Evolutionary conservation across 2,888 invertebrate species (phyloP).

Genomic region (Tipula unca): DNA sequence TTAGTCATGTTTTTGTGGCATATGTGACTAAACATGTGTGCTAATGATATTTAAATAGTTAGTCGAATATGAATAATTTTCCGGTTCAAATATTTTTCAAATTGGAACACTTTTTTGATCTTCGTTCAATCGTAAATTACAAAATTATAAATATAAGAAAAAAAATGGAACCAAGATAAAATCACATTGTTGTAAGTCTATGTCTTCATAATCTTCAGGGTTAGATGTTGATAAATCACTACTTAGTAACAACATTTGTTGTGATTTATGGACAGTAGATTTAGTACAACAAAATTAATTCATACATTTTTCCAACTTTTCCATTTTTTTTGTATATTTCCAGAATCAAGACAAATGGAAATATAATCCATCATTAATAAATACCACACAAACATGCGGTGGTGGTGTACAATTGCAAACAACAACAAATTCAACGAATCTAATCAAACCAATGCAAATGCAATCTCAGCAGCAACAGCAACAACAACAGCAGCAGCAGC

Average conservation of each 20-base stretch:
- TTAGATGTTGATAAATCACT: neutral
- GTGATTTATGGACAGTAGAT: neutral
- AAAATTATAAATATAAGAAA: neutral
- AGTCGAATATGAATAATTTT: neutral
- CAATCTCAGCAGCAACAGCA: constrained; percentile 41
- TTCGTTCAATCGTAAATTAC: too few species aligned
- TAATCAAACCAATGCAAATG: constrained; percentile 36
- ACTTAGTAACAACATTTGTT: neutral
- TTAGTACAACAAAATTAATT: neutral
- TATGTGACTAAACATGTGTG: neutral
- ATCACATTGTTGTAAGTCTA: neutral
- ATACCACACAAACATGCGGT: constrained; percentile 45
- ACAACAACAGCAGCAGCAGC: constrained; percentile 46
- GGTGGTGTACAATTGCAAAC: constrained; percentile 38
- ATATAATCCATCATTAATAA: constrained; percentile 54
- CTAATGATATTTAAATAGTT: neutral
- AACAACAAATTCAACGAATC: constrained; percentile 23
- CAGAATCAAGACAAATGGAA: constrained; percentile 85
- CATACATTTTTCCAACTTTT: constrained; percentile 20
- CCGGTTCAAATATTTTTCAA: neutral
- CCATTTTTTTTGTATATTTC: constrained; percentile 35
- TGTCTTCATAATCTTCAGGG: neutral
- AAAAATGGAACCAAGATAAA: neutral
- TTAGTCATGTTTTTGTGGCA: neutral
- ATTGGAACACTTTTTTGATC: neutral